Evolutionary conservation across 2,888 invertebrate species (phyloP).

Genomic region (Melinopterus prodromus): DNA sequence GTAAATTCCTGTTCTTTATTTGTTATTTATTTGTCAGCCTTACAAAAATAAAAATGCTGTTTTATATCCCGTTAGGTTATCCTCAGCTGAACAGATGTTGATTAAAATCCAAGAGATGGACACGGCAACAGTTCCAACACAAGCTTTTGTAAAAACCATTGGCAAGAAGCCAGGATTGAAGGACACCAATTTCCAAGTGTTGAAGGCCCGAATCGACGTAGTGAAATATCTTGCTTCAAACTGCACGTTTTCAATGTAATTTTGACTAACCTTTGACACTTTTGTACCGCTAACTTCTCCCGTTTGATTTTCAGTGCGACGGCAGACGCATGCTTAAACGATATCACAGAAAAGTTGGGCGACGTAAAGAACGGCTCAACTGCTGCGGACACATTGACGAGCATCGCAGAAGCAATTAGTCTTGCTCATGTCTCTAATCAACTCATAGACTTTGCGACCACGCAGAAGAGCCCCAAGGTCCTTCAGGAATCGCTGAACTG

Average conservation of each 20-base stretch:
- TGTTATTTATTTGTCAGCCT: too few relatives aligned
- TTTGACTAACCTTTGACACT: conserved; percentile 22
- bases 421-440: conserved; percentile 78
- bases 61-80: conserved; percentile 61
- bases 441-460: conserved; percentile 78
- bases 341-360: conserved; percentile 85
- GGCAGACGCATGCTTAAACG: conserved; percentile 78
- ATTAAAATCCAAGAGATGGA: conserved; percentile 70
- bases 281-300: neutral
- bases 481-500: conserved; percentile 86
- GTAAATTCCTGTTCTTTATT: too few relatives aligned
- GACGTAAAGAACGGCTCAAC: conserved; percentile 80
- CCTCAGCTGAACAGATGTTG: conserved; percentile 77
- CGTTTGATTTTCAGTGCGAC: conserved; percentile 64
- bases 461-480: conserved; percentile 90
- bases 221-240: conserved; percentile 81
- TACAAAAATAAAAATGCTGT: conserved; percentile 9
- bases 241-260: conserved; percentile 73
- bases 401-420: conserved; percentile 80
- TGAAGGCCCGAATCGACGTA: conserved; percentile 83
- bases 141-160: conserved; percentile 77
- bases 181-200: conserved; percentile 92
- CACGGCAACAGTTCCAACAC: conserved; percentile 72
- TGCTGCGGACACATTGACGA: conserved; percentile 75
- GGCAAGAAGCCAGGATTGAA: conserved; percentile 87